Conservation (phyloP, 1,140 invertebrate species). For the Armadillidium nasatum region DNA sequence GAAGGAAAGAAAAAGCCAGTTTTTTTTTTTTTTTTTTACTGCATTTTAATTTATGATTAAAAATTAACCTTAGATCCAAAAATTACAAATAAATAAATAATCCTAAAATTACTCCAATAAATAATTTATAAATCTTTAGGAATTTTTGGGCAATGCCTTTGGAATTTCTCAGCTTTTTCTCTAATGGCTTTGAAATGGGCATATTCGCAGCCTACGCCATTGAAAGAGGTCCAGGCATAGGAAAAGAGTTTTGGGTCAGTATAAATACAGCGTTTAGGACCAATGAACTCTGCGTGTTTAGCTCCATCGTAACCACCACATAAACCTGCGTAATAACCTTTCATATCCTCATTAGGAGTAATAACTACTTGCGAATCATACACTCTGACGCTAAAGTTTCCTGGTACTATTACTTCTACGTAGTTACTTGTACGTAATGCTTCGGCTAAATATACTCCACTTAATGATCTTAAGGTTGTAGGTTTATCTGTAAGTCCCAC, state of each 20-base stretch:
- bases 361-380: background rate
- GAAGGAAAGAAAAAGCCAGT: too few relatives aligned
- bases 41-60: too few relatives aligned
- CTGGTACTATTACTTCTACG: background rate
- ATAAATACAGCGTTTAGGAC: background rate
- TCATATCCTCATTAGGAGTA: background rate
- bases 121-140: too few relatives aligned
- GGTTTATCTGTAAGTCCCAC: too few relatives aligned
- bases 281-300: background rate
- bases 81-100: too few relatives aligned
- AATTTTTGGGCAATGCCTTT: background rate
- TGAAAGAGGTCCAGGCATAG: background rate
- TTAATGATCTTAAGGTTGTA: too few relatives aligned
- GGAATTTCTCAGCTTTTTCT: background rate
- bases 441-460: background rate
- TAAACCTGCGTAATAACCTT: background rate
- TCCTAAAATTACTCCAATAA: too few relatives aligned
- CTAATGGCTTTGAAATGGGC: background rate
- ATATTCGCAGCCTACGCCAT: background rate
- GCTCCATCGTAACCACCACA: background rate
- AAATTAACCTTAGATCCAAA: too few relatives aligned
- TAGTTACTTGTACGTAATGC: background rate
- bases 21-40: too few relatives aligned
- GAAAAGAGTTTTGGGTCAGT: background rate
- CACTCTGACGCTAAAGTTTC: background rate